Base-by-base conservation (phyloP, 2,888 invertebrate genomes). In the Xanthorhoe spadicearia region DNA sequence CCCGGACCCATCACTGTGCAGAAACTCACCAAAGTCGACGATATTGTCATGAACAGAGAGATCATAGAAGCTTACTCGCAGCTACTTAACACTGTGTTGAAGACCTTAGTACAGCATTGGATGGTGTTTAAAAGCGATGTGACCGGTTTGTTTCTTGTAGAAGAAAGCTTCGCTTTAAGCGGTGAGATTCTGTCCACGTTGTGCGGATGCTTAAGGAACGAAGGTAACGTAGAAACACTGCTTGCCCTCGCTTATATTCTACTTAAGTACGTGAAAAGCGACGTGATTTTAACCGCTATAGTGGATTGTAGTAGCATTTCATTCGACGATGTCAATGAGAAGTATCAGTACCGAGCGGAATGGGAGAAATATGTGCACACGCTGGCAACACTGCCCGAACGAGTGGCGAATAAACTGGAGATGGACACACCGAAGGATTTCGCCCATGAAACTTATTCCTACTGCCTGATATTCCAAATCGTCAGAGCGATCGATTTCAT, bases 361-460 rank as follows among this genome's bases (percentile, higher is more conserved):
- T 94, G 94, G 93, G 90, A 93, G 66, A 90, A 88, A 43, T 94
- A 94, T 19, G 90, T 96, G 0, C 96, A 96, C 78, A 76, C 94
- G 54, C 76, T 97, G 59, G 87, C 95, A 7, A 95, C 96, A 1
- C 76, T 97, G 58, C 97, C 97, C 0, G 95, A 93, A 75, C 90
- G 95, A 72, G 88, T 97, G 50, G 96, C 96, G 8, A 97, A 97
- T 79, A 93, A 93, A 74, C 74, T 95, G 32, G 87, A 94, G 68
- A 89, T 87, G 0, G 87, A 94, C 35, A 88, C 94, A 5, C 94
- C 95, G 0, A 89, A 93, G 66, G 88, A 94, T 17, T 96, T 96
- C 78, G 85, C 93, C 0, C 89, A 94, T 0, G 88, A 94, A 15
- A 90, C 89, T 19, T 97, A 94, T 81, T 90, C 94, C 0, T 94